These are phyloP conservation scores for Patagioenas fasciata DNA, from an alignment of 2,113 vertebrate species.

Conservation along the genomic window DNA sequence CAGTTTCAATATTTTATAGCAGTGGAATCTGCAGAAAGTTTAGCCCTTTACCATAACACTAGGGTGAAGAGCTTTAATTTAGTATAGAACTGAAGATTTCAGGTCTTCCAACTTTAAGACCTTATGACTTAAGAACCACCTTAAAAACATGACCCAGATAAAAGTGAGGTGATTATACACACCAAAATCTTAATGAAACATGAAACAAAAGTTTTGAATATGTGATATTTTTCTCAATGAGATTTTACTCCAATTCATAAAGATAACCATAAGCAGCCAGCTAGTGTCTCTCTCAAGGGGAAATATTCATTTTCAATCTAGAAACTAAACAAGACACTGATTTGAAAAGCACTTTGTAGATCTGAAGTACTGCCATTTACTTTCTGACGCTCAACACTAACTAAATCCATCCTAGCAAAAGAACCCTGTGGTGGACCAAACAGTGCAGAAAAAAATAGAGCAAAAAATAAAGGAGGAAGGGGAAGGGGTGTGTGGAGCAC, in stretches of 20 bases:
- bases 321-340: not conserved
- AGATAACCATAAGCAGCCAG: not conserved
- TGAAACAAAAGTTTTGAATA: not conserved
- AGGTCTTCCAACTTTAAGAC: not conserved
- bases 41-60: not conserved
- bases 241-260: not conserved
- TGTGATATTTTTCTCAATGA: not conserved
- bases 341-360: not conserved
- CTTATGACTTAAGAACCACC: not conserved
- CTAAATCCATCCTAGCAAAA: not conserved
- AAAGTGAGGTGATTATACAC: not conserved
- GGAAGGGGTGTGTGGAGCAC: accelerated
- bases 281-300: not conserved
- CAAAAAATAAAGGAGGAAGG: not conserved
- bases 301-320: not conserved
- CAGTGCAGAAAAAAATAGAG: not conserved
- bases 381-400: not conserved
- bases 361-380: not conserved
- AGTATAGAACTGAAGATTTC: not conserved
- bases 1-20: not conserved
- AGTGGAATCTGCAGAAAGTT: not conserved
- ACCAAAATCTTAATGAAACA: not conserved
- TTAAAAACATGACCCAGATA: not conserved
- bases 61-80: not conserved
- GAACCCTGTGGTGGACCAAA: not conserved